Base-by-base conservation (phyloP, 2,888 invertebrate genomes). In the Auanema sp. region DNA sequence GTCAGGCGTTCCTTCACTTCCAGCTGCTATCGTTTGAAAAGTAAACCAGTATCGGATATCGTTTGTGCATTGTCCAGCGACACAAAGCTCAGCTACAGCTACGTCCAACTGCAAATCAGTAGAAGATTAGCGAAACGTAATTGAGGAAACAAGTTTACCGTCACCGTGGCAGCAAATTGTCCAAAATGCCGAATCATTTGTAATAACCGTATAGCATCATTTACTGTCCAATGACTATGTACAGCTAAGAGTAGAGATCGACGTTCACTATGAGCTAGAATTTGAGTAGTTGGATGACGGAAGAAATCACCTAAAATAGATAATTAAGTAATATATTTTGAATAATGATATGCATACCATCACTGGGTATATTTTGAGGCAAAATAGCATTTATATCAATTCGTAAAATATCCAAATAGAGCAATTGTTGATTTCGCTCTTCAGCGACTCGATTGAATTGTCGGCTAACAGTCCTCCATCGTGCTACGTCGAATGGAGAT, bases 11-110 rank as follows among this genome's bases (percentile, higher is more conserved):
- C 67, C 68, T 4, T 65, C 60, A 18, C 68, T 71, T n/a, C 69
- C 67, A 50, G 61, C 61, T 24, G 69, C 65, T 33, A 33, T 33
- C 23, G 69, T 63, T 54, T 72, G 71, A 51, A 69, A 72, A 12
- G 60, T 64, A 56, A 72, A 72, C 71, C 71, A 72, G 57, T 67
- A 67, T 21, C 60, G 49, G 40, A 72, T 65, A 43, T 72, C 71
- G 51, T 64, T 72, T 11, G 71, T 72, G 43, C 59, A 55, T 43
- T 72, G 71, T 21, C 66, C 65, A 41, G 71, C 71, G 1, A 72
- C 71, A 43, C 69, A 65, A 12, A 72, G 65, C 57, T 72, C 71
- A 0, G 69, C 64, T 1, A 72, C 58, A 3, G 71, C 69, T 8
- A 69, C 71, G 52, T 72, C 71, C 23, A 72, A 52, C 70, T 71